phyloP scores from a whole-genome alignment of 1,140 invertebrate species.

The Drosophila rhopaloa region DNA sequence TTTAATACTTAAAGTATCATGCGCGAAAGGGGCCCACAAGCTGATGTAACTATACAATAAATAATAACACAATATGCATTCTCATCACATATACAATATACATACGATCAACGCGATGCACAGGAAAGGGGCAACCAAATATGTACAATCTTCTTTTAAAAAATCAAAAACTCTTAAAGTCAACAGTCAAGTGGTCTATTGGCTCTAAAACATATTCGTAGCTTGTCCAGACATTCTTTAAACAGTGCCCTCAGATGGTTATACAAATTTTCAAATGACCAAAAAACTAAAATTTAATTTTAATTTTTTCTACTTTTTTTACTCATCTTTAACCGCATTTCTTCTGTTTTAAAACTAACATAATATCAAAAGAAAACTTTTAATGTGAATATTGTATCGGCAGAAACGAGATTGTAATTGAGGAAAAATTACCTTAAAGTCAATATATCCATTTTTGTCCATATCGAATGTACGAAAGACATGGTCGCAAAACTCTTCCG shows the following conservation, averaged over 20 bases:
- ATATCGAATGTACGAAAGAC: constrained; percentile 99
- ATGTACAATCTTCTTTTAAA: constrained; percentile 8
- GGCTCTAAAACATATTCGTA: no score
- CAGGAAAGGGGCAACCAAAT: constrained; percentile 18
- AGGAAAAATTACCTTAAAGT: constrained; percentile 92
- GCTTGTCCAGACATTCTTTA: background rate
- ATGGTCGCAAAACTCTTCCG: constrained; percentile 99
- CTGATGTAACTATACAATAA: constrained; percentile 31
- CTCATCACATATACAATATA: constrained; percentile 40
- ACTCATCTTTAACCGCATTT: background rate
- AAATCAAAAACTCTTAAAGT: background rate
- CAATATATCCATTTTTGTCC: constrained; percentile 99
- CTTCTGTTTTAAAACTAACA: background rate
- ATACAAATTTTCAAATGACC: no score
- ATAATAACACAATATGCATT: constrained; percentile 41
- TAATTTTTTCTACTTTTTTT: no score
- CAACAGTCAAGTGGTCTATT: background rate
- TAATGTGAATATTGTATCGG: constrained; percentile 3
- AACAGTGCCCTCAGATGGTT: background rate
- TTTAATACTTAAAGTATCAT: constrained; percentile 27
- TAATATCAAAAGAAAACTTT: background rate
- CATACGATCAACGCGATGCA: constrained; percentile 12
- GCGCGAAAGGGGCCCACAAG: constrained; percentile 20
- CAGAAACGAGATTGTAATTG: constrained; percentile 1
- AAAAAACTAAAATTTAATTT: no score